phyloP scores from a whole-genome alignment of 2,888 invertebrate species.

The Dryadula phaetusa region DNA sequence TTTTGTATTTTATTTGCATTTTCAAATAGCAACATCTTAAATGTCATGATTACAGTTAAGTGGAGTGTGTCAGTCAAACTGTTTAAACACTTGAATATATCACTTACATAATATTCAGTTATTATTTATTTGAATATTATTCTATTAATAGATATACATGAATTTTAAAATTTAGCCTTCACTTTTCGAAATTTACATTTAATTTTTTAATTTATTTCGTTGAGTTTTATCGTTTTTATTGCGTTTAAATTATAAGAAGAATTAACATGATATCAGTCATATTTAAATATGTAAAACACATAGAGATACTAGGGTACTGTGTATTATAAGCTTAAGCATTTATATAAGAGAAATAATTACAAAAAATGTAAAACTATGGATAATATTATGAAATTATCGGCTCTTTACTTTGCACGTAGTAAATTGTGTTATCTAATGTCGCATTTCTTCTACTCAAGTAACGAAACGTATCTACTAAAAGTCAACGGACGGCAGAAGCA shows the following conservation, averaged over 20 bases:
- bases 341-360: too few relatives aligned
- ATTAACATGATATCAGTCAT: neutral
- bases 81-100: conserved; percentile 20
- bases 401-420: too few relatives aligned
- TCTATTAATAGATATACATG: conserved; percentile 1
- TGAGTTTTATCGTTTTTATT: neutral
- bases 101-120: neutral
- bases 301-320: too few relatives aligned
- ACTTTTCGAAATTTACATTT: neutral
- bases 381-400: too few relatives aligned
- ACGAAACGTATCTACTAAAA: too few relatives aligned
- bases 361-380: too few relatives aligned
- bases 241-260: neutral
- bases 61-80: conserved; percentile 33
- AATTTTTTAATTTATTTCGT: neutral
- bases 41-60: conserved; percentile 33
- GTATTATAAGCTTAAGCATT: too few relatives aligned
- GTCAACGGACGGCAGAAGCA: too few relatives aligned
- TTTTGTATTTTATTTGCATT: conserved; percentile 28
- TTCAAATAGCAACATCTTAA: conserved; percentile 30
- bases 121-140: conserved; percentile 18
- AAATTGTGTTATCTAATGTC: too few relatives aligned
- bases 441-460: too few relatives aligned
- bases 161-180: conserved; percentile 3
- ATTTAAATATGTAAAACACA: too few relatives aligned